Base-by-base conservation (phyloP, 1,140 invertebrate species). In the Phocides pigmalion region DNA sequence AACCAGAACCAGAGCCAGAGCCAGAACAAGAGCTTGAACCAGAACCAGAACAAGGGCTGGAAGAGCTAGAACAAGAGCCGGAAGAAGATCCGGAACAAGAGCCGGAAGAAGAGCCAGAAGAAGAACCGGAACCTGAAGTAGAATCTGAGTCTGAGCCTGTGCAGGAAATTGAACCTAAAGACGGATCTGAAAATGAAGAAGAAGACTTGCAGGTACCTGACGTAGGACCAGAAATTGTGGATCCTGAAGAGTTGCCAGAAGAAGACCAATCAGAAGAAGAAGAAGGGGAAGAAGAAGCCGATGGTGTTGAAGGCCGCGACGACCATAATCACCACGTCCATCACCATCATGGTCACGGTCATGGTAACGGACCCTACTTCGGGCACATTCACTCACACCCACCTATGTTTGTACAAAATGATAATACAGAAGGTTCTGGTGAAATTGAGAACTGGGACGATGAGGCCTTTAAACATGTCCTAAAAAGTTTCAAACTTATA, bases 21-120 rank as follows among this genome's bases (percentile, higher is more conserved):
- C 25, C 49, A 1, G 72, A 78, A 51, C 51, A 59, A n/a, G 70
- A 79, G 22, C 44, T 39, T 1, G 76, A 78, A 14, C 64, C 71
- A 0, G 76, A 81, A 62, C 65, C 69, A 0, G 76, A 79, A 62
- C 64, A 64, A 2, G 56, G 71, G 16, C 68, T 69, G n/a, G n/a
- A n/a, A 1, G 75, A 80, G 50, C 65, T 73, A 1, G 76, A 82
- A 53, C 65, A 59, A 3, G 75, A 82, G 62, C 64, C 67, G 0
- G 72, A 77, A 61, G 59, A 66, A 5, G 74, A 82, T 59, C 59
- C 71, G 0, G 76, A 83, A 62, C 62, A 69, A 0, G 83, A 84
- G 35, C 53, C 70, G 0, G 79, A 81, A 62, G 76, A 79, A 63
- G 79, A 82, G 63, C 62, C 70, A 0, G 80, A 81, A 28, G 67